Base-by-base conservation (phyloP, 2,113 vertebrate genomes). In the Corydoras maculifer region DNA sequence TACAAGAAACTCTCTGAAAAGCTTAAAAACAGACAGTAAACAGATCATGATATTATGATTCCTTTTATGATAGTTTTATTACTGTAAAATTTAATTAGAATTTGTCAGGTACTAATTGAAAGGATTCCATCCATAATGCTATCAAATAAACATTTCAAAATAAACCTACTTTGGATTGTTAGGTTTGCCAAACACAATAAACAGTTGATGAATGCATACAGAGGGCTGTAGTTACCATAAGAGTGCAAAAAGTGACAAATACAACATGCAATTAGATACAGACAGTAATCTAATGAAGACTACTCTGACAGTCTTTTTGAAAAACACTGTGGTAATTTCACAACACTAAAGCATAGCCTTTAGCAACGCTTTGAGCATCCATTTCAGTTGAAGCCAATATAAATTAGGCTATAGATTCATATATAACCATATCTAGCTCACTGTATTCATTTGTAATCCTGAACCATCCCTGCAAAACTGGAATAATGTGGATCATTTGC, bases 401-500 rank as follows among this genome's bases (percentile, higher is more conserved):
- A 53, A 43, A 43, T 43, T 43, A 43, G 35, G 35, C 7, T 43
- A 43, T 43, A 43, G 35, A 8, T 2, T 14, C 51, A 53, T 3
- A 3, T 53, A 3, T 53, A 25, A 25, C 18, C 18, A 25, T 25
- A 25, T 53, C 9, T 53, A 8, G 51, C 3, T 53, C 49, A 7
- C 2, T 58, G 4, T 54, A 43, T 18, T 25, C 25, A 3, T 35
- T 58, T 69, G 9, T 69, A 64, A 29, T 57, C 59, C 31, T 58
- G 35, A 18, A 30, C 50, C 58, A 30, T 65, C 30, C 30, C 11
- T 65, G 10, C 59, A 48, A 50, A 43, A 25, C 9, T 29, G 11
- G 50, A 72, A 58, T 66, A 80, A 77, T 67, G 60, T 72, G 69
- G 61, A 75, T 68, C 65, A 35, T 59, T 29, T 43, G 58, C 43